A percentile compares a stretch with the other conserved stretches of the same genome.
Evolutionary conservation across 1,140 invertebrate species (phyloP).

Genomic region (Halictus rubicundus): DNA sequence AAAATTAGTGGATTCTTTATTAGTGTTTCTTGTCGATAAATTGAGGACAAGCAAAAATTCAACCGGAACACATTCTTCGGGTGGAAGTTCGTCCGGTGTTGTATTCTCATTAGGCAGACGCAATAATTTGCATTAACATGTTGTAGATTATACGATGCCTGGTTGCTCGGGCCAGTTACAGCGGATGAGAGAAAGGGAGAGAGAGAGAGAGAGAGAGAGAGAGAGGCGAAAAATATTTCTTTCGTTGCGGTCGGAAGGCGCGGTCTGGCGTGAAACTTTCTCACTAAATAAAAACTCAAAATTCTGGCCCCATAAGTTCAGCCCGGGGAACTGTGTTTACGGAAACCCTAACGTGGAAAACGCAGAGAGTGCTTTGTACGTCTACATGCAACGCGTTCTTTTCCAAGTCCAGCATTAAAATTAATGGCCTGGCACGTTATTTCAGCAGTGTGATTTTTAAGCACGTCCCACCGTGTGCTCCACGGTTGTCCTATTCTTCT

Average conservation of each 20-base stretch:
- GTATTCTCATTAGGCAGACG: constrained; percentile 8
- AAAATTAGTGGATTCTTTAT: no score
- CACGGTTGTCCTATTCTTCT: background rate
- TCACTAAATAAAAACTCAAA: constrained; percentile 71
- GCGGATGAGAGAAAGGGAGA: no score
- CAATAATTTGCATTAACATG: constrained; percentile 20
- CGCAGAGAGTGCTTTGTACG: constrained; percentile 54
- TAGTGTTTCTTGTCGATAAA: no score
- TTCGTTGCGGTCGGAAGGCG: constrained; percentile 42
- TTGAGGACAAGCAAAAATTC: no score
- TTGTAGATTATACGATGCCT: constrained; percentile 16
- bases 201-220: no score
- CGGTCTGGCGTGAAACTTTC: constrained; percentile 64
- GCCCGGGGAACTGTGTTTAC: constrained; percentile 57
- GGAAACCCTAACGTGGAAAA: constrained; percentile 59
- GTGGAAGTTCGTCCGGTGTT: background rate
- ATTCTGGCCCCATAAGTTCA: constrained; percentile 62
- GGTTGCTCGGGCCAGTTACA: constrained; percentile 23
- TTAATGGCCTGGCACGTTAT: constrained; percentile 53
- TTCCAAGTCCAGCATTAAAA: constrained; percentile 61
- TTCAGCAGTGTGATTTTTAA: constrained; percentile 59
- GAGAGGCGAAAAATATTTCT: constrained; percentile 53
- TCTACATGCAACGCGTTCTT: constrained; percentile 54
- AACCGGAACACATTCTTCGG: no score
- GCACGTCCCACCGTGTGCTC: constrained; percentile 30